phyloP scores from a whole-genome alignment of 1,140 invertebrate species.

The Drosophila sturtevanti region DNA sequence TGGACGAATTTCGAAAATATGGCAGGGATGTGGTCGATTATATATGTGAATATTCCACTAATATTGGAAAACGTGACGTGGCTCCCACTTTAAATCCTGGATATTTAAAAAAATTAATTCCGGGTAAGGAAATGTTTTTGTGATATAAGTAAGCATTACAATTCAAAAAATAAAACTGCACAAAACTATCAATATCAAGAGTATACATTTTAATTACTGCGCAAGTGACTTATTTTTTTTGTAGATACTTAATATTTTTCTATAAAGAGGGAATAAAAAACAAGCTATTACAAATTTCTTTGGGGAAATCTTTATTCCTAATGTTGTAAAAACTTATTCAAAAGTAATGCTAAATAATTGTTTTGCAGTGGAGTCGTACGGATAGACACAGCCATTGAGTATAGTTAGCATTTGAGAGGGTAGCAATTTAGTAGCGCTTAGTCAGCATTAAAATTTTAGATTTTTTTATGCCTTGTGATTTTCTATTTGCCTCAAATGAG shows the following conservation, averaged over 20 bases:
- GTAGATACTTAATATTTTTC: too few species aligned
- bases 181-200: too few species aligned
- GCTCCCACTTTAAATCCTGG: conserved; percentile 93
- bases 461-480: conserved; percentile 42
- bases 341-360: conserved; percentile 71
- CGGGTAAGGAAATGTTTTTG: conserved; percentile 50
- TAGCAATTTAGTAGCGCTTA: conserved; percentile 42
- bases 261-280: too few species aligned
- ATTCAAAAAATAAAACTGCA: background rate
- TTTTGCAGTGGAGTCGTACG: conserved; percentile 40
- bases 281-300: too few species aligned
- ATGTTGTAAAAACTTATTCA: conserved; percentile 61
- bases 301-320: conserved; percentile 30
- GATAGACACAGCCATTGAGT: conserved; percentile 29
- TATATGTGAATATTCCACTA: conserved; percentile 94
- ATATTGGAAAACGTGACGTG: conserved; percentile 88
- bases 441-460: conserved; percentile 12
- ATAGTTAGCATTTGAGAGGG: conserved; percentile 7
- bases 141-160: background rate
- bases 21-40: conserved; percentile 97
- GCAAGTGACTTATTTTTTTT: conserved; percentile 50
- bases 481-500: conserved; percentile 61
- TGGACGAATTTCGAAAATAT: conserved; percentile 90
- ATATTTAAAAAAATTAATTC: conserved; percentile 90
- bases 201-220: conserved; percentile 44